Evolutionary conservation across 2,888 invertebrate genomes (phyloP).

Genomic region (Malacosoma neustria): DNA sequence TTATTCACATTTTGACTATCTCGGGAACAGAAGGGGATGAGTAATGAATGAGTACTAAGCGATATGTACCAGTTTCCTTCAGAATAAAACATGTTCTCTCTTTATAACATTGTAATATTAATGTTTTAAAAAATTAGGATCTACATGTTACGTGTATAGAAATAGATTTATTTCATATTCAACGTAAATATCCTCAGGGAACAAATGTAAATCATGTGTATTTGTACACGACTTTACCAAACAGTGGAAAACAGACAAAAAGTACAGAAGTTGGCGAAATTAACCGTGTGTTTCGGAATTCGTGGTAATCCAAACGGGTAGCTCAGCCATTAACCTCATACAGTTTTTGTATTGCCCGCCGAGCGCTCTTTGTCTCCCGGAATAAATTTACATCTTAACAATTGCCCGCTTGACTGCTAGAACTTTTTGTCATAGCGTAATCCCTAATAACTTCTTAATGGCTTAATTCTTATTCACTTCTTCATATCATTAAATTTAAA

Average conservation of each 20-base stretch:
- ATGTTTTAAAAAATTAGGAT: no score
- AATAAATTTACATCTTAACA: conserved; percentile 68
- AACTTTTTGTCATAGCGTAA: conserved; percentile 42
- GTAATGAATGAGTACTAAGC: no score
- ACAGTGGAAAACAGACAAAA: conserved; percentile 30
- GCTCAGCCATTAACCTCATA: conserved; percentile 41
- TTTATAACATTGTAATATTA: no score
- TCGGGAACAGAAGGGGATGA: no score
- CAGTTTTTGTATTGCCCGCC: conserved; percentile 47
- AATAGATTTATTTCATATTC: conserved; percentile 12
- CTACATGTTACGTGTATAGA: neutral
- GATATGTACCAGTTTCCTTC: no score
- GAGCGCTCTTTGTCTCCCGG: conserved; percentile 47
- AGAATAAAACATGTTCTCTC: no score
- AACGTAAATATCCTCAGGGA: conserved; percentile 14
- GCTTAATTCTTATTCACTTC: no score
- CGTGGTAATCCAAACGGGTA: conserved; percentile 39
- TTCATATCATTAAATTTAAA: conserved; percentile 29
- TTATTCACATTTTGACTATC: no score
- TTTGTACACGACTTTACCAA: conserved; percentile 15
- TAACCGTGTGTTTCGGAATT: conserved; percentile 35
- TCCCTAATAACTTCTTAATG: conserved; percentile 52
- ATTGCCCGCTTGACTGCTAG: conserved; percentile 38
- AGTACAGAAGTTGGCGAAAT: conserved; percentile 33
- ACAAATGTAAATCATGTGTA: conserved; percentile 17